Percentiles rank a stretch among this genome's conserved stretches.
Conservation (phyloP, 2,888 invertebrate genomes). For the Yponomeuta sedellus region DNA sequence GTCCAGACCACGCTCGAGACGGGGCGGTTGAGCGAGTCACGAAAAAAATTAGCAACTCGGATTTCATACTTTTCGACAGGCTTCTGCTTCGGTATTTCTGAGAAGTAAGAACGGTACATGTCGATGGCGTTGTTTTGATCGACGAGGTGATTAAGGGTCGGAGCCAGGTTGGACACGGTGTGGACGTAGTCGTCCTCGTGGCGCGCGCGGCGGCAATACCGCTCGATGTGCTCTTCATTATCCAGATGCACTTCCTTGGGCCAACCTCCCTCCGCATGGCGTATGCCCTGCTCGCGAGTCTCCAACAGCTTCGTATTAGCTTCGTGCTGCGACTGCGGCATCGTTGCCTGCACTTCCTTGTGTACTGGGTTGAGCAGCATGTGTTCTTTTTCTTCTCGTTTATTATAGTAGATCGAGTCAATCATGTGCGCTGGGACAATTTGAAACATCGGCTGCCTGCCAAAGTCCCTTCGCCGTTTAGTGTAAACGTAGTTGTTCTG, state of each 20-base stretch:
- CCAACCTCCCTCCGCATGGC: conserved; percentile 90
- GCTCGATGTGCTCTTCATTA: conserved; percentile 82
- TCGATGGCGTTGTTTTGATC: conserved; percentile 88
- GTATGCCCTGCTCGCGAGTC: conserved; percentile 78
- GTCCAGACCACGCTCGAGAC: conserved; percentile 83
- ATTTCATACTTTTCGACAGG: conserved; percentile 75
- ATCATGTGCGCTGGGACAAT: conserved; percentile 53
- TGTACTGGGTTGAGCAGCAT: conserved; percentile 71
- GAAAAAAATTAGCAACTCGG: conserved; percentile 81
- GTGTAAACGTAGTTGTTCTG: conserved; percentile 46
- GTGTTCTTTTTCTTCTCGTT: conserved; percentile 54
- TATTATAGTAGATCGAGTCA: conserved; percentile 58
- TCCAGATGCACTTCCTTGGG: conserved; percentile 82
- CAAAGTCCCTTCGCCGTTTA: conserved; percentile 67
- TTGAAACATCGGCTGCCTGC: conserved; percentile 67
- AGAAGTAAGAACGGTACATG: conserved; percentile 86
- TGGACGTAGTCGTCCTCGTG: conserved; percentile 86
- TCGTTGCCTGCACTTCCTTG: conserved; percentile 61
- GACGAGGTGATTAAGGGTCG: conserved; percentile 79
- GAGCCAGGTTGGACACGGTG: conserved; percentile 75
- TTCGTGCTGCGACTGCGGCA: conserved; percentile 63
- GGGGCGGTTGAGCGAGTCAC: conserved; percentile 70
- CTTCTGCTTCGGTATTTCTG: conserved; percentile 63
- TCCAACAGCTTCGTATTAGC: conserved; percentile 79
- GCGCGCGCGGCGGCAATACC: conserved; percentile 86